phyloP scores from a whole-genome alignment of 2,113 vertebrate genomes.

The Turnix velox region DNA sequence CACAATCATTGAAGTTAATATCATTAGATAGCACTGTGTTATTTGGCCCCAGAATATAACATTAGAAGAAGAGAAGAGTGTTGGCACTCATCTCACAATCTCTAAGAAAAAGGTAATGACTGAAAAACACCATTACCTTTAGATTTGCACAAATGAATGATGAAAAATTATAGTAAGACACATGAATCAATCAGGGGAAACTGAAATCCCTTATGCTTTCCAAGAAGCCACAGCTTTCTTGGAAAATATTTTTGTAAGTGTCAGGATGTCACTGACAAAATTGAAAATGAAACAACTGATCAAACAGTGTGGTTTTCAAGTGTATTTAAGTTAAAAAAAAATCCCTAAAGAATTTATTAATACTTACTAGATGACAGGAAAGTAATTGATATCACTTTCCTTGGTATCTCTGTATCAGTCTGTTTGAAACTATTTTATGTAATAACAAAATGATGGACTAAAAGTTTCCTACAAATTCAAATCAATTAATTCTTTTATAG shows the following conservation, averaged over 20 bases:
- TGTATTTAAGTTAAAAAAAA: neutral
- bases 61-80: neutral
- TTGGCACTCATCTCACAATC: neutral
- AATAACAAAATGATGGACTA: constrained; percentile 55
- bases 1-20: neutral
- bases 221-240: neutral
- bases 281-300: neutral
- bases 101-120: neutral
- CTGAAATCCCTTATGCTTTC: neutral
- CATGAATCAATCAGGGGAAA: neutral
- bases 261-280: neutral
- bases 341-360: neutral
- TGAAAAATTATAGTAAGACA: neutral
- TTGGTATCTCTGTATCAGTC: neutral
- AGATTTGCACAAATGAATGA: neutral
- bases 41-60: neutral
- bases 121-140: neutral
- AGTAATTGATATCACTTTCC: neutral
- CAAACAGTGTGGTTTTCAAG: neutral
- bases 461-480: constrained; percentile 69
- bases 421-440: constrained; percentile 45
- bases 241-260: neutral
- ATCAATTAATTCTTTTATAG: constrained; percentile 61
- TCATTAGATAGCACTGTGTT: neutral
- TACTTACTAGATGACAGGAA: neutral